Evolutionary conservation across 2,113 vertebrate genomes (phyloP).

Genomic region (Coptodon rendalli): DNA sequence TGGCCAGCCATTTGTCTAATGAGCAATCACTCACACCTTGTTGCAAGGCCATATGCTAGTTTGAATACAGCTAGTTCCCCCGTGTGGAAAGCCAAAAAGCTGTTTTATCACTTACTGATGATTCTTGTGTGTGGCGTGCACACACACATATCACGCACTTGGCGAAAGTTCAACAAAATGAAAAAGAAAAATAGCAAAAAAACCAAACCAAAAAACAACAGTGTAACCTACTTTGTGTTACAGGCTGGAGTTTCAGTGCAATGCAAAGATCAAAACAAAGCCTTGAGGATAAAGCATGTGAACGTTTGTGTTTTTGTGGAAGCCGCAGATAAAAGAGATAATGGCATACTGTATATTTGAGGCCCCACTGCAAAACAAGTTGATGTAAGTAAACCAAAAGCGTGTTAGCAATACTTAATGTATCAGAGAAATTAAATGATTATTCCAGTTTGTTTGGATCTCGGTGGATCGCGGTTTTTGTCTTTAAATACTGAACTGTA

Average conservation of each 20-base stretch:
- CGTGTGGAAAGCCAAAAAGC: background rate
- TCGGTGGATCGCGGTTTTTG: background rate
- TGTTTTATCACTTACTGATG: constrained; percentile 21
- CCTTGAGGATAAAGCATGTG: constrained; percentile 15
- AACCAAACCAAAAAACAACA: background rate
- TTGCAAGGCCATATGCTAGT: constrained; percentile 58
- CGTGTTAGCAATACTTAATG: background rate
- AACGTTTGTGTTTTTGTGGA: constrained; percentile 19
- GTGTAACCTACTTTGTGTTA: constrained; percentile 19
- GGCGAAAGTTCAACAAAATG: background rate
- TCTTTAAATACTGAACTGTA: background rate
- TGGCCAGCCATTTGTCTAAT: constrained; percentile 62
- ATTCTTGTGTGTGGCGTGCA: background rate
- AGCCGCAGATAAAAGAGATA: constrained; percentile 22
- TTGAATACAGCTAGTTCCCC: constrained; percentile 12
- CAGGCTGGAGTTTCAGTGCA: background rate
- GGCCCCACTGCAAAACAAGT: background rate
- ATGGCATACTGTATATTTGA: background rate
- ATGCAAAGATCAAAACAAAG: constrained; percentile 38
- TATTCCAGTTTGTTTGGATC: background rate
- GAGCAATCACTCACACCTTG: constrained; percentile 53
- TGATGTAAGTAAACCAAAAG: constrained; percentile 4
- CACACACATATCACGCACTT: background rate
- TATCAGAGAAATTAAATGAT: background rate
- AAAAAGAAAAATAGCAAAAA: background rate